Base-by-base conservation (phyloP, 2,888 invertebrate genomes). In the Sminthurides aquaticus region DNA sequence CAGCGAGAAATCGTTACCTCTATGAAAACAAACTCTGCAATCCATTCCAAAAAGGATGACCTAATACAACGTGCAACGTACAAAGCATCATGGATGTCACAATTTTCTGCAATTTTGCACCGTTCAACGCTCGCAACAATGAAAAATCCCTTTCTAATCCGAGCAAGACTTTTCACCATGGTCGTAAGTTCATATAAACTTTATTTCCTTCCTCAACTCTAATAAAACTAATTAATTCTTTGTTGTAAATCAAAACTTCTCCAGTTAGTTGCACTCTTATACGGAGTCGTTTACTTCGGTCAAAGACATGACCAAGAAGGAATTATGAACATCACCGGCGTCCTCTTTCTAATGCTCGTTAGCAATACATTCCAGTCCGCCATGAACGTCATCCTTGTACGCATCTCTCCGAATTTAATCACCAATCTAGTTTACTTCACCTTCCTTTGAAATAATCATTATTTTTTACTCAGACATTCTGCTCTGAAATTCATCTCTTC, bases 321-420 rank as follows among this genome's bases (percentile, higher is more conserved):
- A 1, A 91, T 95, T 0, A 90, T 90, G 87, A 96, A 96, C 78
- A 90, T 95, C 71, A 95, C 93, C 77, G 95, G 95, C 54, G 91
- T 89, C 27, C 83, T 95, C 63, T 95, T 93, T 78, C 86, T 94
- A 76, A 88, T 93, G 77, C 83, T 93, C 57, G 91, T 91, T 20
- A 93, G 91, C 77, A 89, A 93, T 87, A 94, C 94, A 3, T 94
- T 95, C 79, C 91, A 92, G 76, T 94, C 93, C 78, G 87, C 93
- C n/a, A 94, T 94, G 77, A 91, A 93, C 67, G 95, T 96, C 52
- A 87, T 95, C 66, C 90, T 89, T 3, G 70, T 70, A 62, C 61
- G 57, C 26, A 22, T 58, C 25, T 2, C n/a, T 28, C n/a, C n/a
- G n/a, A n/a, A n/a, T n/a, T n/a, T 58, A 20, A 2, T n/a, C 2